phyloP scores from a whole-genome alignment of 2,113 vertebrate species.

The Ellobius talpinus region DNA sequence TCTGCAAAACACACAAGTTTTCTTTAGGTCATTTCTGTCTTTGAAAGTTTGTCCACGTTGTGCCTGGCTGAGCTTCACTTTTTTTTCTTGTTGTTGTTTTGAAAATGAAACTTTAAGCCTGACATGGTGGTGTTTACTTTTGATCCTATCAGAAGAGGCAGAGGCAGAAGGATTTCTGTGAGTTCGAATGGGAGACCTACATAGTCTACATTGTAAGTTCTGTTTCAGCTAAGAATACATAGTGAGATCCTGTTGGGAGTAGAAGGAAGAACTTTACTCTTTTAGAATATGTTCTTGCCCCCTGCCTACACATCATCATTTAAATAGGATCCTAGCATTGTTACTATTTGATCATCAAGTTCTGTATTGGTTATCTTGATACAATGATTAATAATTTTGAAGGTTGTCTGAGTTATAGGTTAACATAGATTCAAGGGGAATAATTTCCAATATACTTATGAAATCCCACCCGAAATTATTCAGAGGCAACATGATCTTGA shows the following conservation, averaged over 20 bases:
- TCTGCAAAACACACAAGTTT: neutral
- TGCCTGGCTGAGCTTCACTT: neutral
- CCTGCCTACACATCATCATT: neutral
- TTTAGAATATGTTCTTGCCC: neutral
- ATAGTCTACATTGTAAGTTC: neutral
- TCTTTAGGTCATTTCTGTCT: neutral
- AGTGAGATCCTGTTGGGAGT: too few relatives aligned
- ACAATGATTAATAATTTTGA: slow-evolving; percentile 47
- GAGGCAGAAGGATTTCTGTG: neutral
- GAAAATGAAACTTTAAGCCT: neutral
- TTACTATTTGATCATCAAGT: neutral
- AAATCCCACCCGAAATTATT: slow-evolving; percentile 41
- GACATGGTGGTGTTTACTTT: neutral
- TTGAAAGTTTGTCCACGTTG: neutral
- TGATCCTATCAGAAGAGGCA: neutral
- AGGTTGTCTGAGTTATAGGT: neutral
- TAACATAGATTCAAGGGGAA: slow-evolving; percentile 8
- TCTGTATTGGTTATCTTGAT: neutral
- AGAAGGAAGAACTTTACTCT: neutral
- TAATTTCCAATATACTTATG: slow-evolving; percentile 46
- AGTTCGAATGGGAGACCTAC: neutral
- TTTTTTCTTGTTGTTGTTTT: neutral
- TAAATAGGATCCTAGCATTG: neutral
- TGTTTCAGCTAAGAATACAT: neutral
- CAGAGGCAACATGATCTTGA: slow-evolving; percentile 26